Percentiles rank a stretch among this genome's conserved stretches.
Evolutionary conservation across 1,140 invertebrate genomes (phyloP).

Genomic region (Bombus waltoni): DNA sequence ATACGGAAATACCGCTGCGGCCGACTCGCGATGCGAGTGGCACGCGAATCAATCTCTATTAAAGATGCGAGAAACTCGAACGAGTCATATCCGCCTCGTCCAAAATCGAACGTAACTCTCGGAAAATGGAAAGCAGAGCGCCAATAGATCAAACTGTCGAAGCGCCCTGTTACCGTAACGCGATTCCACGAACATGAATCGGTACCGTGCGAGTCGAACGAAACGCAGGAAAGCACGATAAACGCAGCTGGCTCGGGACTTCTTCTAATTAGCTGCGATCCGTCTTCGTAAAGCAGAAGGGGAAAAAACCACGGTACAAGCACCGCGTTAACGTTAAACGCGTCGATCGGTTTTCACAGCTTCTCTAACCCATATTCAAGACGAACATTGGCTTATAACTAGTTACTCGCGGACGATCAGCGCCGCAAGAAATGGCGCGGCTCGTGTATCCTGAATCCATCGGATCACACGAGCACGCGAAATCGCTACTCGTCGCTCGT

Average conservation of each 20-base stretch:
- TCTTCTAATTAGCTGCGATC: constrained; percentile 43
- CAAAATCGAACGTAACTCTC: background rate
- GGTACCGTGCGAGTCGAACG: background rate
- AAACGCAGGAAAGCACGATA: constrained; percentile 14
- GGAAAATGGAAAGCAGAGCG: background rate
- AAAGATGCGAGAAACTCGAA: too few species aligned
- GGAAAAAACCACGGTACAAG: constrained; percentile 34
- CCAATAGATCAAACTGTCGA: background rate
- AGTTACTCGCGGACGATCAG: background rate
- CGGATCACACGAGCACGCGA: constrained; percentile 6
- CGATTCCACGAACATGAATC: constrained; percentile 20
- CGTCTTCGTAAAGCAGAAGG: constrained; percentile 33
- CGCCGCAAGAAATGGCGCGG: constrained; percentile 15
- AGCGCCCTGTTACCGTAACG: constrained; percentile 26
- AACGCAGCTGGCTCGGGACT: constrained; percentile 2
- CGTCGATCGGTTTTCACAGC: constrained; percentile 41
- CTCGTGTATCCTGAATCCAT: constrained; percentile 6
- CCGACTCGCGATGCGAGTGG: too few species aligned
- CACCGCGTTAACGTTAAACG: constrained; percentile 21
- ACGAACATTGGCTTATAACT: background rate
- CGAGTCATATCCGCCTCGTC: too few species aligned
- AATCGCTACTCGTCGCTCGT: background rate
- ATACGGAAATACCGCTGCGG: too few species aligned
- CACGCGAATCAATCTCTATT: too few species aligned
- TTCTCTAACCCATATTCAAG: constrained; percentile 36